Percentiles rank a stretch among this genome's conserved stretches.
Evolutionary conservation across 35 echinoderm and acorn worm genomes (phyloP).

Genomic region (Nesometra sesokonis): DNA sequence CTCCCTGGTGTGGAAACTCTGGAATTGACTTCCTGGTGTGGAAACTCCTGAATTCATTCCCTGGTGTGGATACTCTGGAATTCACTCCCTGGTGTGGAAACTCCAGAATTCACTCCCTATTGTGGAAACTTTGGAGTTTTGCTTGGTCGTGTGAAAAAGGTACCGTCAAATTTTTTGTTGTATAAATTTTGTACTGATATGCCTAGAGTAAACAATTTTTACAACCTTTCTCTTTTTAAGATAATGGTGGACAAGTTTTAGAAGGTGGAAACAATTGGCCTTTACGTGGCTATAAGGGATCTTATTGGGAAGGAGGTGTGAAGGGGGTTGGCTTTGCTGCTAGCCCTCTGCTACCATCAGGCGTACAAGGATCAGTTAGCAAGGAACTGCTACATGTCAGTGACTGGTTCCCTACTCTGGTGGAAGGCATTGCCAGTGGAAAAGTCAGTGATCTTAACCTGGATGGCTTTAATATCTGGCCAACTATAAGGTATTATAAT

Average conservation of each 20-base stretch:
- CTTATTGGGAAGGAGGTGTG: constrained; percentile 68
- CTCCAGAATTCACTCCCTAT: too few species aligned
- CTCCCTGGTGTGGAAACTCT: too few species aligned
- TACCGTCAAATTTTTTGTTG: too few species aligned
- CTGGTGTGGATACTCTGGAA: too few species aligned
- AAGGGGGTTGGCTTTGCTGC: constrained; percentile 41
- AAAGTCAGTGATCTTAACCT: constrained; percentile 15
- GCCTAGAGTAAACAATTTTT: too few species aligned
- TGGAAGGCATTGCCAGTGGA: constrained; percentile 40
- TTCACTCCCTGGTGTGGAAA: too few species aligned
- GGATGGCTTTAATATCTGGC: constrained; percentile 66
- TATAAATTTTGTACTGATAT: too few species aligned
- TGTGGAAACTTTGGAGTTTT: too few species aligned
- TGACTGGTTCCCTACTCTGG: constrained; percentile 75
- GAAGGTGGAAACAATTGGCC: constrained; percentile 70
- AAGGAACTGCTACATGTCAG: constrained; percentile 54
- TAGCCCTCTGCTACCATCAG: constrained; percentile 36
- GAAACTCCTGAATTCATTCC: too few species aligned
- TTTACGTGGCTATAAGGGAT: constrained; percentile 49
- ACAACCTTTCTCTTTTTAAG: constrained; percentile 11
- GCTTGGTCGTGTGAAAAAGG: too few species aligned
- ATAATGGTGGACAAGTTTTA: constrained; percentile 48
- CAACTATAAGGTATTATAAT: constrained; percentile 19
- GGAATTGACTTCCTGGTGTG: too few species aligned
- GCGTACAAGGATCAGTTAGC: constrained; percentile 39